phyloP scores from a whole-genome alignment of 2,888 invertebrate species.

The Ceriagrion tenellum region DNA sequence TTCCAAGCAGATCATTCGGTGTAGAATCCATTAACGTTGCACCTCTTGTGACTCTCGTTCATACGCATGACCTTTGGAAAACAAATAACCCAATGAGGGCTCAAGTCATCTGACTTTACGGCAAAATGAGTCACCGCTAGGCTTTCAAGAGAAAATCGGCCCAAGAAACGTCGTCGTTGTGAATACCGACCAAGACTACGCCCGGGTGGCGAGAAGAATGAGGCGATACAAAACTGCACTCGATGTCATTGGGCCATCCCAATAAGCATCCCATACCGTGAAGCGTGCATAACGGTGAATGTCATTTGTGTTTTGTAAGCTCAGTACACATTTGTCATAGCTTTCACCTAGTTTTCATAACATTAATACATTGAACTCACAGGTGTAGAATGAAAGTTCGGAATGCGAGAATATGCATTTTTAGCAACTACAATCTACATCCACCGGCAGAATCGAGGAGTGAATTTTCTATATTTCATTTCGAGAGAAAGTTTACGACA shows the following conservation, averaged over 20 bases:
- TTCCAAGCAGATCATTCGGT: no score
- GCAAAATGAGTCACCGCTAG: neutral
- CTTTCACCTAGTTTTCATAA: no score
- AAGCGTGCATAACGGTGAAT: neutral
- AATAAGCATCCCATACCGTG: neutral
- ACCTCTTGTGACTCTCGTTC: neutral
- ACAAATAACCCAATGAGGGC: neutral
- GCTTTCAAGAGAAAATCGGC: neutral
- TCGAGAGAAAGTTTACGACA: no score
- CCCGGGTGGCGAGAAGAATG: neutral
- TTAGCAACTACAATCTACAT: no score
- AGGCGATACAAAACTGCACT: neutral
- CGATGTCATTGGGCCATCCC: neutral
- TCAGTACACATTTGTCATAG: neutral
- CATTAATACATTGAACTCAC: no score
- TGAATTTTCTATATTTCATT: no score
- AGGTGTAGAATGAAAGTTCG: no score
- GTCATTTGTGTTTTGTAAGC: neutral
- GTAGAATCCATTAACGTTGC: neutral
- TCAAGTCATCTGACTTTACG: neutral
- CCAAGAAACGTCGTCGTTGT: neutral
- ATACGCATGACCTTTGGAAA: neutral
- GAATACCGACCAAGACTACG: neutral
- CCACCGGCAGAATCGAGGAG: no score
- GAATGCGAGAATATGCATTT: no score